phyloP scores from a whole-genome alignment of 2,888 invertebrate species.

The Elmis aenea region DNA sequence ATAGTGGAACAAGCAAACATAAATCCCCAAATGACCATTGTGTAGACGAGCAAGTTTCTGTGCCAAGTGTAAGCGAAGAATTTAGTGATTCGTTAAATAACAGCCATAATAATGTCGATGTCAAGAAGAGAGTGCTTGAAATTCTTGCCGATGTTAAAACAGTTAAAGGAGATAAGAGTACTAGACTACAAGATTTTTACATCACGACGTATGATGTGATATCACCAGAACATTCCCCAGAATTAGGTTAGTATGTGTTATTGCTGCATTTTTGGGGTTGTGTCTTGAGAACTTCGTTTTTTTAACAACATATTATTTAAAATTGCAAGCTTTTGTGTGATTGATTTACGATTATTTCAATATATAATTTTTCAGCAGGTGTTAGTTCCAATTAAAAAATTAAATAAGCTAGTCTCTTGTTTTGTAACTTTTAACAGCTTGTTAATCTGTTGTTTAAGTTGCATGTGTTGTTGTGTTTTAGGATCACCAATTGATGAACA shows the following conservation, averaged over 20 bases:
- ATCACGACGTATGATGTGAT: slow-evolving; percentile 42
- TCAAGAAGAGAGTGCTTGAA: slow-evolving; percentile 41
- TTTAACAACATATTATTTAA: slow-evolving; percentile 2
- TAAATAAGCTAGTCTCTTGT: too few species aligned
- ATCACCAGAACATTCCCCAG: slow-evolving; percentile 34
- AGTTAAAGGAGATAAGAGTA: slow-evolving; percentile 38
- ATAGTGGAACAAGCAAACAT: too few species aligned
- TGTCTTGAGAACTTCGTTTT: slow-evolving; percentile 1
- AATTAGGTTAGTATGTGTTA: slow-evolving; percentile 30
- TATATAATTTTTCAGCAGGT: too few species aligned
- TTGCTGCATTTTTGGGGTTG: slow-evolving; percentile 1
- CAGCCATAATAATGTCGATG: slow-evolving; percentile 29
- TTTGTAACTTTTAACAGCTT: too few species aligned
- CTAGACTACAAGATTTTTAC: slow-evolving; percentile 41
- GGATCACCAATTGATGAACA: slow-evolving; percentile 32
- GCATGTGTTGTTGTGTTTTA: slow-evolving; percentile 23
- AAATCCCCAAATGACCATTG: too few species aligned
- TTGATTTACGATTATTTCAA: too few species aligned
- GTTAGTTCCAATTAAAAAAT: too few species aligned
- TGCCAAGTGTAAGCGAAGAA: too few species aligned
- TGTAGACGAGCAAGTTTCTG: too few species aligned
- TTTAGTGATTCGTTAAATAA: too few species aligned
- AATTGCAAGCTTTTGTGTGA: neutral
- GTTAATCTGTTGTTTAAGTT: too few species aligned
- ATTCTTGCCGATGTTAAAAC: slow-evolving; percentile 38